Conservation (phyloP, 2,797 vertebrate genomes). For the Coilia nasus region DNA sequence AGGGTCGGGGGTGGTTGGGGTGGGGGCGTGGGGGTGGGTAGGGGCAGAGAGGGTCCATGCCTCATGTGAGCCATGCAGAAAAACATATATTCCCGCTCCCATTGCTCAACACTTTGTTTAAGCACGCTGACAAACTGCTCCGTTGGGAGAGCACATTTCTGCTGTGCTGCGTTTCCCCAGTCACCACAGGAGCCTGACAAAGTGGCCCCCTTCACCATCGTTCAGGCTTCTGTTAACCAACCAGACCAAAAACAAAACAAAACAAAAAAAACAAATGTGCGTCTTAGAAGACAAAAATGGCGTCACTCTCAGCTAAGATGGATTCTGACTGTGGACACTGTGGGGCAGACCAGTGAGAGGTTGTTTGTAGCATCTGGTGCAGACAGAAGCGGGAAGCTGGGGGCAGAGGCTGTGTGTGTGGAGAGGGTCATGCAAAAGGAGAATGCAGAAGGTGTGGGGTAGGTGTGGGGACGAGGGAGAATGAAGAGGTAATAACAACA, state of each 20-base stretch:
- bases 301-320: not conserved
- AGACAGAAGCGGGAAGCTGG: not conserved
- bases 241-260: not conserved
- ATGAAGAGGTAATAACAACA: constrained; percentile 13
- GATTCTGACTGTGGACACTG: not conserved
- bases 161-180: not conserved
- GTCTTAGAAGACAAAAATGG: not conserved
- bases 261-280: not conserved
- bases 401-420: not conserved
- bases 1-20: too few relatives aligned
- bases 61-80: constrained; percentile 12
- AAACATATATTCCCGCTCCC: constrained; percentile 15
- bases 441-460: not conserved
- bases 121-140: constrained; percentile 7
- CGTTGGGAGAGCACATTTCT: not conserved
- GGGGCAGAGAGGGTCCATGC: constrained; percentile 45
- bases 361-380: not conserved
- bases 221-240: not conserved
- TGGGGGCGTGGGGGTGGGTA: not conserved
- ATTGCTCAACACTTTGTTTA: not conserved
- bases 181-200: not conserved
- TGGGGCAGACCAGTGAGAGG: not conserved
- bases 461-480: not conserved
- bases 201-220: not conserved
- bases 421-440: not conserved